Percentiles rank a stretch among this genome's conserved stretches.
Conservation (phyloP, 2,888 invertebrate genomes). For the Didymodactylos carnosus region DNA sequence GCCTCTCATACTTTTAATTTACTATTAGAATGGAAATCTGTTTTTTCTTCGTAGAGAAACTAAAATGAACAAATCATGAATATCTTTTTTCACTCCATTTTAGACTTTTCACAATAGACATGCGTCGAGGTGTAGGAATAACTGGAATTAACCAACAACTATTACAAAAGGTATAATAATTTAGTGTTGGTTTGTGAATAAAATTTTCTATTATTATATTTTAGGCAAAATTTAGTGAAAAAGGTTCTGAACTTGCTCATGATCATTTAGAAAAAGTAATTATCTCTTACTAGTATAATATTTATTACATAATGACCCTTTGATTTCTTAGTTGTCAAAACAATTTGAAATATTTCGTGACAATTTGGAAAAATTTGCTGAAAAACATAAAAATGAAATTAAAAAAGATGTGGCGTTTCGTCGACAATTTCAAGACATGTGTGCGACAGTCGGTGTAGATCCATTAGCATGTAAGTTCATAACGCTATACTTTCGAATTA, state of each 20-base stretch:
- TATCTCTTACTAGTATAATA: neutral
- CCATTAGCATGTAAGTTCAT: constrained; percentile 67
- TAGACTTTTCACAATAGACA: too few species aligned
- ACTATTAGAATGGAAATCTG: too few species aligned
- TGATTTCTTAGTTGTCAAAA: constrained; percentile 46
- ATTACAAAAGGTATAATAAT: neutral
- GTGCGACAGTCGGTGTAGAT: constrained; percentile 91
- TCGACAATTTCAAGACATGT: constrained; percentile 94
- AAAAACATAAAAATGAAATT: constrained; percentile 80
- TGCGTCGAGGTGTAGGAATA: constrained; percentile 13
- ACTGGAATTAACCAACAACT: constrained; percentile 8
- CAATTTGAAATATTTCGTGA: constrained; percentile 75
- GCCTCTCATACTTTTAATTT: too few species aligned
- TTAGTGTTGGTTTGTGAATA: neutral
- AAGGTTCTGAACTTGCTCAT: neutral
- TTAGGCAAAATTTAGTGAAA: neutral
- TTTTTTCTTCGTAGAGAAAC: too few species aligned
- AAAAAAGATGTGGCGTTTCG: constrained; percentile 80
- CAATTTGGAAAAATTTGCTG: constrained; percentile 80
- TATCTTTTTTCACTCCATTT: too few species aligned
- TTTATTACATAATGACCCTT: neutral
- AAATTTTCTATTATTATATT: neutral
- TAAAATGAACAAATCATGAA: too few species aligned
- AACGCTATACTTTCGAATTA: neutral
- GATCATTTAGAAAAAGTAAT: neutral